Evolutionary conservation across 2,113 vertebrate species (phyloP).

Genomic region (Tylochromis polylepis): DNA sequence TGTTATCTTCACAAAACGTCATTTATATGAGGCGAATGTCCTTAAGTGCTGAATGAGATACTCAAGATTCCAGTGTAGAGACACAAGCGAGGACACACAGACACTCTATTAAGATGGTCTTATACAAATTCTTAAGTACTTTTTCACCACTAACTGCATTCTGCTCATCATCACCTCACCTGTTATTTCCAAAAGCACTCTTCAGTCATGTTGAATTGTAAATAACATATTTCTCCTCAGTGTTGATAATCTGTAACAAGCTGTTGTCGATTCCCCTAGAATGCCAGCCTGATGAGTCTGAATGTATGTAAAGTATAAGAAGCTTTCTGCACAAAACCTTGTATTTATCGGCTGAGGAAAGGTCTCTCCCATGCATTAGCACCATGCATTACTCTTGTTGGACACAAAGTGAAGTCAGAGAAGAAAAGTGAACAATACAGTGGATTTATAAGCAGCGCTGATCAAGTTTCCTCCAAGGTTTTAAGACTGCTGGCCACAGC

Average conservation of each 20-base stretch:
- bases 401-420: not conserved
- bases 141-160: not conserved
- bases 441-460: constrained; percentile 6
- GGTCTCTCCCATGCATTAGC: not conserved
- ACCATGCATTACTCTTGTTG: not conserved
- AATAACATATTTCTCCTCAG: constrained; percentile 2
- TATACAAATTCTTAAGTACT: not conserved
- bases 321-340: constrained; percentile 1
- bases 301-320: not conserved
- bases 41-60: constrained; percentile 18
- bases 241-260: constrained; percentile 1
- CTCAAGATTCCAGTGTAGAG: not conserved
- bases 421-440: not conserved
- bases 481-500: not conserved
- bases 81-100: not conserved
- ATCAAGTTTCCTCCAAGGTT: constrained; percentile 21
- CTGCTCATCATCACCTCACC: not conserved
- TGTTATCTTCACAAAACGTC: not conserved
- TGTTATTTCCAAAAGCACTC: constrained; percentile 15
- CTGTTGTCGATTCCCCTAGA: not conserved
- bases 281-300: not conserved
- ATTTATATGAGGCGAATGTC: not conserved
- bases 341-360: constrained; percentile 3
- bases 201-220: not conserved
- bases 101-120: not conserved